phyloP scores from a whole-genome alignment of 2,113 vertebrate species.

The Rana temporaria region DNA sequence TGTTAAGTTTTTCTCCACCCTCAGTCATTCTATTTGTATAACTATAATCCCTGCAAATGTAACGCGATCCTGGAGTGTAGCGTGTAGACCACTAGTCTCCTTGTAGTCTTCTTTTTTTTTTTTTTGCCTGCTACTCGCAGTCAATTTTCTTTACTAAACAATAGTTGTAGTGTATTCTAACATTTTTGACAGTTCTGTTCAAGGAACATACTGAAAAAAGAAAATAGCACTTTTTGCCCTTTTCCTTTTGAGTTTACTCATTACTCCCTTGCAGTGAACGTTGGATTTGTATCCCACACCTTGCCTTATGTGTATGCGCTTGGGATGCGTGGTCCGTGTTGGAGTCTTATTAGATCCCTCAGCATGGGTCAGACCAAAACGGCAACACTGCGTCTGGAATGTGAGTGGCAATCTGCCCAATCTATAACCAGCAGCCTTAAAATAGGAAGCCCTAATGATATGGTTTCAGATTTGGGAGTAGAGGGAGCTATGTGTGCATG shows the following conservation, averaged over 20 bases:
- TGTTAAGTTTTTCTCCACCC: not conserved
- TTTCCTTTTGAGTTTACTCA: not conserved
- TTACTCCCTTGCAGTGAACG: no score
- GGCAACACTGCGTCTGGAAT: constrained; percentile 26
- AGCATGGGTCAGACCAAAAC: constrained; percentile 48
- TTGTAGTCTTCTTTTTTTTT: not conserved
- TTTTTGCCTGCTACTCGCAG: not conserved
- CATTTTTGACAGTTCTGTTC: no score
- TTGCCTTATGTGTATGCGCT: constrained; percentile 15
- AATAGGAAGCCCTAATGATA: constrained; percentile 54
- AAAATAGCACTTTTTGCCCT: not conserved
- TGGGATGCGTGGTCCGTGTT: not conserved
- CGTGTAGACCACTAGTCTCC: not conserved
- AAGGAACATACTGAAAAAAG: no score
- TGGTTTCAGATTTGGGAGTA: constrained; percentile 54
- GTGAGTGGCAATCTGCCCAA: constrained; percentile 10
- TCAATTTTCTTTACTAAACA: no score
- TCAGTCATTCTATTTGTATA: not conserved
- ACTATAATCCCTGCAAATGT: not conserved
- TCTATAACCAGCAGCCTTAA: constrained; percentile 58
- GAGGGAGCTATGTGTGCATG: constrained; percentile 1
- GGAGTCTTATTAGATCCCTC: constrained; percentile 38
- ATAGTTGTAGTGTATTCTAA: no score
- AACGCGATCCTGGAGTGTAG: not conserved
- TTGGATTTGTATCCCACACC: not conserved